Base-by-base conservation (phyloP, 2,888 invertebrate species). In the Homarus gammarus region DNA sequence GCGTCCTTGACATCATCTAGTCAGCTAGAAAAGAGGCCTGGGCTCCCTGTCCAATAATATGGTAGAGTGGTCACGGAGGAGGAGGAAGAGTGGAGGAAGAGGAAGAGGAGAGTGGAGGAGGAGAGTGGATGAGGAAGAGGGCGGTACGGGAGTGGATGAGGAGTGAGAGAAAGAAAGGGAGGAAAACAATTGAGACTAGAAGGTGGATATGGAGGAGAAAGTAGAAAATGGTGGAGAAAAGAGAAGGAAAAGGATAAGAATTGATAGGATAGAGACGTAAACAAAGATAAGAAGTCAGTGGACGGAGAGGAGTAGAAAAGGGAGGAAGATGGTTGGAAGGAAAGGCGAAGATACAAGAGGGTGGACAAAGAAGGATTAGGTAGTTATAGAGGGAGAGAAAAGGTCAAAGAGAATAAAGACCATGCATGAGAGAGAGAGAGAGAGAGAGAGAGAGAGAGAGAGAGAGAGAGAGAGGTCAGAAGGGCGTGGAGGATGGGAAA, bases 31-130 rank as follows among this genome's bases (percentile, higher is more conserved):
- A 73, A 73, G 73, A 73, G 73, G 38, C 36, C 38, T 15, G 36
- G 73, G 18, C 73, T 40, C 73, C 73, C n/a, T 73, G 73, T 73
- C 73, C 73, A 73, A 73, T 73, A 73, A 73, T 73, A 73, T 73
- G 73, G 73, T 73, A 73, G 73, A 73, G 22, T 73, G 73, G 38
- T 36, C 73, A 73, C 73, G 73, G 18, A 22, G 22, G 56, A 56
- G 15, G 56, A 56, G 22, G 56, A 56, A 22, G 15, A 22, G 18
- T 12, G 22, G 56, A 1, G 22, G 56, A 5, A 56, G 56, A 22
- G 22, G 56, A 22, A 5, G 75, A 44, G 22, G 75, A 44, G n/a
- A 44, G 36, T 44, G n/a, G 36, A n/a, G 38, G 75, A 40, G 75
- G 40, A 44, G 44, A 12, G 44, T 44, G 5, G 44, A 22, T 18